Base-by-base conservation (phyloP, 2,797 vertebrate genomes). In the Rhyacichthys aspro region DNA sequence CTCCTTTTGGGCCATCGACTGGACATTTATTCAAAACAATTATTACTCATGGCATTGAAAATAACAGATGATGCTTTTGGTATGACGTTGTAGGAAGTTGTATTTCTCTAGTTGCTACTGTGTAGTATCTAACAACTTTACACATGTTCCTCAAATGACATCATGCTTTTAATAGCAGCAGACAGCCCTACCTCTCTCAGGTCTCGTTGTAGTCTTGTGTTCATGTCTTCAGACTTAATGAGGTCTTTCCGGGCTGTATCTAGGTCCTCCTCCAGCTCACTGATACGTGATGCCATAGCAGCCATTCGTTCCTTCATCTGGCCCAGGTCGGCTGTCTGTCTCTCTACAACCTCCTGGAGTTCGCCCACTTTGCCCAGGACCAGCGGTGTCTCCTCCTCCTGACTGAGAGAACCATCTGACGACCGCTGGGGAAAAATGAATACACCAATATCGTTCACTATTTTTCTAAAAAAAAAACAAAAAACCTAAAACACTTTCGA, bases 1-100 rank as follows among this genome's bases (percentile, higher is more conserved):
- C 2, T 98, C 96, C 81, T 98, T 98, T 83, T 99, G 97, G 70
- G 97, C 97, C 90, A 97, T 88, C 1, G 96, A 96, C 97, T 98
- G 47, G 1, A 62, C 0, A 72, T 2, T 44, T 1, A 19, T 9
- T 9, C 2, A 1, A 12, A 53, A 19, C 16, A 7, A 23, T 19
- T 14, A 53, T 5, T 16, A 11, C 7, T 16, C 10, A 36, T 52
- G 18, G 28, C 3, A 33, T 11, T 57, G n/a, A 54, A 1, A 14
- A 2, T 7, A 14, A 41, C 14, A 5, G 10, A 1, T 28, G 7
- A 28, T 28, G 23, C 23, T 28, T 28, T 28, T 28, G 23, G 23
- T 28, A 6, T 28, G 23, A 28, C 7, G 7, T 28, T 28, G 23
- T 28, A 28, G 23, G 4, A 28, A 28, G 23, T 28, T 28, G 2